Conservation (phyloP, 2,888 invertebrate species). For the Eristalis intricaria region DNA sequence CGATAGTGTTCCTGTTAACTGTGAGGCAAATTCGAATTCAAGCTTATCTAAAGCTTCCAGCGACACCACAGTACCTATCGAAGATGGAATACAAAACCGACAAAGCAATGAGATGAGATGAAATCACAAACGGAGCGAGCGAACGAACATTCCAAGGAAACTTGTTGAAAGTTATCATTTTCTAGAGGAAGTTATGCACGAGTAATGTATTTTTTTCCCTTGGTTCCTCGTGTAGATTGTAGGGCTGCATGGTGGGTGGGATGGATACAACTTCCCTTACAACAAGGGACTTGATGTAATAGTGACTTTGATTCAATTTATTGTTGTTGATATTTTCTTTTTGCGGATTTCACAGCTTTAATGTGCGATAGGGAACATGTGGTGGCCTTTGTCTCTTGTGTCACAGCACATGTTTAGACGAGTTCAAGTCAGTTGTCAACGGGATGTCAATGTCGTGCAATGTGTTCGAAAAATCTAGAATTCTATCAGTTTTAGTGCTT, state of each 20-base stretch:
- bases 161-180: slow-evolving; percentile 46
- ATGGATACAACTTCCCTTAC: slow-evolving; percentile 20
- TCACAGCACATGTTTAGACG: not conserved
- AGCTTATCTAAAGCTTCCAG: slow-evolving; percentile 61
- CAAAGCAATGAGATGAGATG: not conserved
- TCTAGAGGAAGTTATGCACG: slow-evolving; percentile 43
- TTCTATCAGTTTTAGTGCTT: too few relatives aligned
- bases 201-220: not conserved
- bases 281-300: slow-evolving; percentile 16
- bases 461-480: not conserved
- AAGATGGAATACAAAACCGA: not conserved
- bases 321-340: too few relatives aligned
- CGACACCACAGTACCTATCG: slow-evolving; percentile 9
- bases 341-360: not conserved
- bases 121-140: not conserved
- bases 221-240: not conserved
- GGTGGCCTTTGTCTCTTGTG: not conserved
- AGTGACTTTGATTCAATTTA: not conserved
- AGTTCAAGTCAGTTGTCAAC: not conserved
- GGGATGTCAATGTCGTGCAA: not conserved
- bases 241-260: not conserved
- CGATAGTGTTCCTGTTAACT: slow-evolving; percentile 13
- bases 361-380: not conserved
- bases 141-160: slow-evolving; percentile 12
- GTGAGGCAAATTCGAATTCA: slow-evolving; percentile 22